Evolutionary conservation across 2,888 invertebrate genomes (phyloP).

Genomic region (Byasa hedistus): DNA sequence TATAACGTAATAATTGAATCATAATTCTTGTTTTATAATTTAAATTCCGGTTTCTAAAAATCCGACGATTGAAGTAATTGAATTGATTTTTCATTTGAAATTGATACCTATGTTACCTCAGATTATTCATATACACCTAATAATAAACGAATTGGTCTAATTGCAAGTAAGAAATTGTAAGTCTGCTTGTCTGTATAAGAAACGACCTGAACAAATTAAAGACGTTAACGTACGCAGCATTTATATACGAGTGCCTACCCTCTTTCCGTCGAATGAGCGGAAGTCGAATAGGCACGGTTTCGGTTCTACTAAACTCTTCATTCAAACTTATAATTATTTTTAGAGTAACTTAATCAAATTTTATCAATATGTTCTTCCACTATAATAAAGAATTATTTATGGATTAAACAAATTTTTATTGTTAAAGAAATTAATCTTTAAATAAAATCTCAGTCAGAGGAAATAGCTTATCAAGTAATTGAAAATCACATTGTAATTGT

Average conservation of each 20-base stretch:
- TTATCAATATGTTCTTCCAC: not conserved
- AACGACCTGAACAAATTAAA: slow-evolving; percentile 56
- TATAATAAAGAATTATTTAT: too few species aligned
- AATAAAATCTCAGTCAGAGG: too few species aligned
- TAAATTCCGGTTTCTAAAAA: too few species aligned
- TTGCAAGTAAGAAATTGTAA: not conserved
- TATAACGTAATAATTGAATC: too few species aligned
- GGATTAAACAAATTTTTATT: too few species aligned
- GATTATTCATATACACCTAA: too few species aligned
- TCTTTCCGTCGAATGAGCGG: slow-evolving; percentile 32
- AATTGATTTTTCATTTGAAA: too few species aligned
- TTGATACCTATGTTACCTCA: too few species aligned
- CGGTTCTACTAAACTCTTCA: slow-evolving; percentile 14
- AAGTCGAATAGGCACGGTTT: slow-evolving; percentile 6
- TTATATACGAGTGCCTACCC: slow-evolving; percentile 37
- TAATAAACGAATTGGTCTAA: too few species aligned
- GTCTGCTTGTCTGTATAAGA: slow-evolving; percentile 34
- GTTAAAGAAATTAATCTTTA: too few species aligned
- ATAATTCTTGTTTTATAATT: too few species aligned
- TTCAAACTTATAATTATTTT: not conserved
- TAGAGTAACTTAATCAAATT: not conserved
- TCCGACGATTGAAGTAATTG: too few species aligned
- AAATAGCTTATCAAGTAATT: not conserved
- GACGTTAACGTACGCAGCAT: slow-evolving; percentile 45
- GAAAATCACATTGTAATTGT: slow-evolving; percentile 18